These are phyloP conservation scores for Glaucopsyche alexis DNA, from an alignment of 2,888 invertebrate genomes.

Conservation along the genomic window DNA sequence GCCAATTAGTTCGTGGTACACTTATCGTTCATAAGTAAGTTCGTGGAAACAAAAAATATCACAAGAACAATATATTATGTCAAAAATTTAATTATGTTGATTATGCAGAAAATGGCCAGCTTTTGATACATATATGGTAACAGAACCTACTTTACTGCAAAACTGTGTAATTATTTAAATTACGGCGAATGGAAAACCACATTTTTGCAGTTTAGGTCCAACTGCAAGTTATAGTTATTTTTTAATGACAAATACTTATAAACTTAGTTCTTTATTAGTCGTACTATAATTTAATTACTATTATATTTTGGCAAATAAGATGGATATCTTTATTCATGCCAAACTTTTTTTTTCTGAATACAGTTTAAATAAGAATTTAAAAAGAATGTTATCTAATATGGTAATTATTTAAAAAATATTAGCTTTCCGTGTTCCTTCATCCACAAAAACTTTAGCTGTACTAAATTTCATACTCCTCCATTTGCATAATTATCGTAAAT, in stretches of 20 bases:
- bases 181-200: conserved; percentile 3
- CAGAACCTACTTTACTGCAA: conserved; percentile 25
- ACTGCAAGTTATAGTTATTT: conserved; percentile 1
- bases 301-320: no score
- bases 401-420: no score
- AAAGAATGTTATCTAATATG: no score
- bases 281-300: not conserved
- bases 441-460: no score
- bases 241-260: not conserved
- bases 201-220: conserved; percentile 25
- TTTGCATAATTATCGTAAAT: no score
- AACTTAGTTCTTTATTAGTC: not conserved
- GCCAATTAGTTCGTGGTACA: not conserved
- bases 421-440: no score
- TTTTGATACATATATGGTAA: conserved; percentile 26
- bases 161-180: conserved; percentile 28
- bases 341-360: no score
- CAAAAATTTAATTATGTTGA: conserved; percentile 26
- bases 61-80: conserved; percentile 13
- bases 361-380: no score
- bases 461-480: no score
- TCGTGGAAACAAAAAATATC: not conserved
- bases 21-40: not conserved
- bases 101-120: conserved; percentile 22
- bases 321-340: no score